Evolutionary conservation across 1,140 invertebrate genomes (phyloP).

Genomic region (Danaus melanippus): DNA sequence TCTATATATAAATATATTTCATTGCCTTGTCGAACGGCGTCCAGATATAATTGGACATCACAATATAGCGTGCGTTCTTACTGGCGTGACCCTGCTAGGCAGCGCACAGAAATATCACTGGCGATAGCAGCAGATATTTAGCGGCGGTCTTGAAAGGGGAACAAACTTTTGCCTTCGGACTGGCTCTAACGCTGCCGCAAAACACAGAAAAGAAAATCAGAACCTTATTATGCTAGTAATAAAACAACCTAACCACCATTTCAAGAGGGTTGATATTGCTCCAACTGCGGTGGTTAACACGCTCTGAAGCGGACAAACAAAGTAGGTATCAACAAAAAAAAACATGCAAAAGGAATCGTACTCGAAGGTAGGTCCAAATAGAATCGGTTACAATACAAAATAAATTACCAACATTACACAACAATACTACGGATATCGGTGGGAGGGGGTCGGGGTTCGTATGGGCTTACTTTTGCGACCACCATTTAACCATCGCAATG

Average conservation of each 20-base stretch:
- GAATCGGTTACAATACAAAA: conserved; percentile 25
- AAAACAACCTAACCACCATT: conserved; percentile 51
- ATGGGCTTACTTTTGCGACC: conserved; percentile 59
- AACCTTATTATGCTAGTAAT: conserved; percentile 45
- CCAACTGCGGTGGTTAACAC: conserved; percentile 35
- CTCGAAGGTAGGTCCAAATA: conserved; percentile 38
- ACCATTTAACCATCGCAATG: conserved; percentile 24
- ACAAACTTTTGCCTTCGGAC: conserved; percentile 76
- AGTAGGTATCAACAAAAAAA: conserved; percentile 31
- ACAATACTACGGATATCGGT: conserved; percentile 36
- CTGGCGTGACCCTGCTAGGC: conserved; percentile 65
- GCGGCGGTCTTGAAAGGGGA: conserved; percentile 79
- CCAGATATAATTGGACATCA: conserved; percentile 41
- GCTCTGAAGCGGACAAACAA: conserved; percentile 31
- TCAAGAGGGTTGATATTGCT: conserved; percentile 70
- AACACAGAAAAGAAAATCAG: conserved; percentile 67
- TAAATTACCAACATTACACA: conserved; percentile 38
- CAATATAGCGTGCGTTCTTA: conserved; percentile 60
- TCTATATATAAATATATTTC: no score
- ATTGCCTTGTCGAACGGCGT: conserved; percentile 38
- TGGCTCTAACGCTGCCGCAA: conserved; percentile 71
- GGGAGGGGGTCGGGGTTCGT: conserved; percentile 23
- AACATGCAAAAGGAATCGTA: conserved; percentile 57
- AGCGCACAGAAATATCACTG: conserved; percentile 80
- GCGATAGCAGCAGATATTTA: conserved; percentile 78